phyloP scores from a whole-genome alignment of 2,113 vertebrate species.

The Ammospiza caudacuta region DNA sequence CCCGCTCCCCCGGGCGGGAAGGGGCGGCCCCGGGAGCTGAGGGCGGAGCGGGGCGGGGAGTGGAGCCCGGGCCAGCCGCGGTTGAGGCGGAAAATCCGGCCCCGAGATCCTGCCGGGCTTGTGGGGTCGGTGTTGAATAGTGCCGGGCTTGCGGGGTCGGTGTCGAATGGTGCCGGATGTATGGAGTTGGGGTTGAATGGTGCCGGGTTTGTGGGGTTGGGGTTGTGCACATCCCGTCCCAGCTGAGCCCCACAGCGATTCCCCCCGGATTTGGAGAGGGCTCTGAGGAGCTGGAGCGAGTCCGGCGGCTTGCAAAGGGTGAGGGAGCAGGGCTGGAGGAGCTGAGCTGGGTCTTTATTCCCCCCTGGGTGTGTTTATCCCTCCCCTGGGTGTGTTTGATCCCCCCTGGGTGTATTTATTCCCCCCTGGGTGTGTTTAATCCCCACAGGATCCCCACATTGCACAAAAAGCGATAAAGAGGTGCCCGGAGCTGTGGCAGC shows the following conservation, averaged over 20 bases:
- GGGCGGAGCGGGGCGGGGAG: not conserved
- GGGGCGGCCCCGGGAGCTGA: not conserved
- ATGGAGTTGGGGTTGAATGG: too few species aligned
- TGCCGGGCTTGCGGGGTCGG: too few species aligned
- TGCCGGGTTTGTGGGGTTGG: too few species aligned
- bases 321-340: not conserved
- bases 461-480: not conserved
- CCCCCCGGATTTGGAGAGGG: too few species aligned
- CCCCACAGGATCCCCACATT: not conserved
- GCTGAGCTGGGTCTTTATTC: not conserved
- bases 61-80: not conserved
- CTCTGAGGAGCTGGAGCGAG: not conserved
- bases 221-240: accelerated
- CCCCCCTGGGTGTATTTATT: too few species aligned
- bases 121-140: too few species aligned
- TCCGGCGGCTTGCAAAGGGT: accelerated
- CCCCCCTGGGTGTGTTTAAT: too few species aligned
- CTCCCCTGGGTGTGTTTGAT: too few species aligned
- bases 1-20: not conserved
- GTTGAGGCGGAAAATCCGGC: not conserved
- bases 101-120: accelerated
- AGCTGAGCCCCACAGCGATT: accelerated
- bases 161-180: too few species aligned
- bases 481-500: not conserved
- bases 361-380: too few species aligned